Base-by-base conservation (phyloP, 2,113 vertebrate genomes). In the Sialia sialis region DNA sequence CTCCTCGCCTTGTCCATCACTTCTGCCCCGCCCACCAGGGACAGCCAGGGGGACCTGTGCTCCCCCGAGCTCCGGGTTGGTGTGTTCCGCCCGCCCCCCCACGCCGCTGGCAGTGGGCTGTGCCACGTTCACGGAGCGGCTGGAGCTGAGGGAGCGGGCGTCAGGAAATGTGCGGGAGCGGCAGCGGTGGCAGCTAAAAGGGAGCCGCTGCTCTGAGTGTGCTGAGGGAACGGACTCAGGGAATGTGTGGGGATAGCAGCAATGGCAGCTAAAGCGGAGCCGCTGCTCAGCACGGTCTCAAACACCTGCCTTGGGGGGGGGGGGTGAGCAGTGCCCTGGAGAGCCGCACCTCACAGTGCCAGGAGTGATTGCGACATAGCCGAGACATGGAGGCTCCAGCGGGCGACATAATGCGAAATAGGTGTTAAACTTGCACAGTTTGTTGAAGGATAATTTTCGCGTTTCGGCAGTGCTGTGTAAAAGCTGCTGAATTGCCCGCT, bases 31-130 rank as follows among this genome's bases (percentile, higher is more conserved):
- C 76, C 39, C 27, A 12, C 11, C 6, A 0, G 10, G 14, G 34
- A 3, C 43, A 1, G 32, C 3, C n/a, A 1, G 2, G 8, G 8
- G 11, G 10, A 25, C 0, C 17, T 1, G 34, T 2, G 7, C 10
- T 0, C 32, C n/a, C 20, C 26, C 32, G 32, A 6, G 15, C 25
- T 17, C 20, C 7, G n/a, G 1, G 10, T 32, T 58, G 84, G 76
- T 41, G 15, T 16, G 15, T 41, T 51, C n/a, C 10, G 2, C 0
- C 2, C 5, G 3, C 5, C 3, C 7, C 1, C 22, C 48, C 6
- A 1, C 11, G 5, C 29, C 20, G 7, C 10, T 21, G 5, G 62
- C 17, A 14, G 41, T 54, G 69, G 69, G 56, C n/a, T 30, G 69
- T 32, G 16, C 87, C 54, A 1, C 32, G 18, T 0, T n/a, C n/a